phyloP scores from a whole-genome alignment of 2,797 vertebrate genomes.

The Intellagama lesueurii region DNA sequence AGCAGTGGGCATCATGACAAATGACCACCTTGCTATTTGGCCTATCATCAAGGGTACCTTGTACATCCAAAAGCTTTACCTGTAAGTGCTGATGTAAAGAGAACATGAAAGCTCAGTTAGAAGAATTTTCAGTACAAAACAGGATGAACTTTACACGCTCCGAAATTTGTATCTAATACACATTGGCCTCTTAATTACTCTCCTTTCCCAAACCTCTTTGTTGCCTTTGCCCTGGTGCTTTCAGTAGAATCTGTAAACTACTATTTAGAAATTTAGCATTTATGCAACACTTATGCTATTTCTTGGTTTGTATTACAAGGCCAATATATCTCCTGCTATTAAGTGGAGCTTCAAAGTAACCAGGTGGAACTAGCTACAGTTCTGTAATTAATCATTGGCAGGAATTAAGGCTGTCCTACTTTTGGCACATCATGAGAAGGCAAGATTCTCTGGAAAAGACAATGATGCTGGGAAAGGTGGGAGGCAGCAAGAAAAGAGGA shows the following conservation, averaged over 20 bases:
- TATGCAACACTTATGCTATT: neutral
- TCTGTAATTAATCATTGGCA: too few species aligned
- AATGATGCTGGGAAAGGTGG: too few species aligned
- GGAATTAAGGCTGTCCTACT: too few species aligned
- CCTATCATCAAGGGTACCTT: conserved; percentile 6
- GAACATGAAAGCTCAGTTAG: neutral
- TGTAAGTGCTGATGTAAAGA: neutral
- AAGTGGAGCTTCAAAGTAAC: neutral
- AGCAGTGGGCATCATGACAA: conserved; percentile 24
- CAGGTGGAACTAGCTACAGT: neutral
- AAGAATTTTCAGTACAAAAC: neutral
- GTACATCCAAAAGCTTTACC: conserved; percentile 2
- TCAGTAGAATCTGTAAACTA: neutral
- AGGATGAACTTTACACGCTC: neutral
- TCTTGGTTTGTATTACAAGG: neutral
- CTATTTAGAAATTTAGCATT: neutral
- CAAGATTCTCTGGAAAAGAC: too few species aligned
- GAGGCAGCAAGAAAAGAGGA: too few species aligned
- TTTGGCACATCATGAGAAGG: too few species aligned
- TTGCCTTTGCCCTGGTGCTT: neutral
- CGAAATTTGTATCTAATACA: neutral
- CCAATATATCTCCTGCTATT: neutral
- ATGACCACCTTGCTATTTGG: conserved; percentile 33
- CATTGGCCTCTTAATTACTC: neutral
- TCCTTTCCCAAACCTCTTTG: neutral